Evolutionary conservation across 2,888 invertebrate genomes (phyloP).

Genomic region (Macrostomum cliftonense): DNA sequence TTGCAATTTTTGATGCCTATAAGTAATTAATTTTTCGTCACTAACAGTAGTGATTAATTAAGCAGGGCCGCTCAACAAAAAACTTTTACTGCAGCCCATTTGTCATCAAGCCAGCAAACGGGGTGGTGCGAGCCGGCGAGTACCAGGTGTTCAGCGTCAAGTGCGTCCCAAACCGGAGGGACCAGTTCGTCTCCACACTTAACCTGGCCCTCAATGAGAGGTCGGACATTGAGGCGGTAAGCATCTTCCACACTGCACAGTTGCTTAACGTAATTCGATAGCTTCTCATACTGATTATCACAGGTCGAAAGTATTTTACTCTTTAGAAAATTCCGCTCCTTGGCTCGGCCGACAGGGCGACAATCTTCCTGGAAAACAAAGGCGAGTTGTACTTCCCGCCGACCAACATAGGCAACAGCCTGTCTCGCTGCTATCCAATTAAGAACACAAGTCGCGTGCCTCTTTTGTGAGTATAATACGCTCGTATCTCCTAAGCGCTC

Average conservation of each 20-base stretch:
- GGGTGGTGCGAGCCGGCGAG: slow-evolving; percentile 19
- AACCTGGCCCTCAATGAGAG: background rate
- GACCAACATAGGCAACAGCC: slow-evolving; percentile 29
- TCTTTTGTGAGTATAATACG: slow-evolving; percentile 17
- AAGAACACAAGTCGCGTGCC: slow-evolving; percentile 30
- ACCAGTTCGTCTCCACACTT: background rate
- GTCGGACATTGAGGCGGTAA: background rate
- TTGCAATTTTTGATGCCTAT: no score
- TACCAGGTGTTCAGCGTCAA: slow-evolving; percentile 17
- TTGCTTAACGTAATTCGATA: no score
- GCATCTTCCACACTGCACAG: no score
- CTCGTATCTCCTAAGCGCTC: no score
- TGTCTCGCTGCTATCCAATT: slow-evolving; percentile 23
- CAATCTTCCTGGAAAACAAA: slow-evolving; percentile 24
- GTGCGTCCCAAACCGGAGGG: slow-evolving; percentile 1
- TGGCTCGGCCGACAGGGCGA: slow-evolving; percentile 29
- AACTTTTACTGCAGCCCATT: slow-evolving; percentile 17
- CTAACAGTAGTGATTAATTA: no score
- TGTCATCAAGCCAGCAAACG: slow-evolving; percentile 28
- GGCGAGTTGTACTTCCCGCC: slow-evolving; percentile 32
- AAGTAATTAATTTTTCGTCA: no score
- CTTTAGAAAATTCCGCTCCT: slow-evolving; percentile 15
- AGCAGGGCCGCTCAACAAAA: no score
- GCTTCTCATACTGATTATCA: no score
- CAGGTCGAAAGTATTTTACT: background rate